Evolutionary conservation across 2,797 vertebrate genomes (phyloP).

Genomic region (Micropoecilia bifurca): DNA sequence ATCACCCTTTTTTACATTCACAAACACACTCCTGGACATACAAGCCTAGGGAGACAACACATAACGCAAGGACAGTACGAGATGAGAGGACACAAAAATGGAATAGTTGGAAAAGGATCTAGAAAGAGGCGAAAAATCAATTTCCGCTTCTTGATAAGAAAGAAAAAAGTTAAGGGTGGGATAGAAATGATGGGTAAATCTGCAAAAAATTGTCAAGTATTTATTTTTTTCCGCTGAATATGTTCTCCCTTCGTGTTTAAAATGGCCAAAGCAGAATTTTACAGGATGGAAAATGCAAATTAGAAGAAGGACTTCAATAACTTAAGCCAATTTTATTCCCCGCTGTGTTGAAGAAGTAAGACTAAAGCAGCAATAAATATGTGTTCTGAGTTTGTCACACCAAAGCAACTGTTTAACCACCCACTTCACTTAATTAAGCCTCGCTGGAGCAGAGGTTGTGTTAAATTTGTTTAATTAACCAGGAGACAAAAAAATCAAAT

Average conservation of each 20-base stretch:
- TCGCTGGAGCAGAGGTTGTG: constrained; percentile 2
- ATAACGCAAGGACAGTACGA: constrained; percentile 39
- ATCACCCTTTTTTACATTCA: constrained; percentile 46
- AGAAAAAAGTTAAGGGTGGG: constrained; percentile 13
- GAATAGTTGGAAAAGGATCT: constrained; percentile 23
- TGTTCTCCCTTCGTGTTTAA: constrained; percentile 2
- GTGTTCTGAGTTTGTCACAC: neutral
- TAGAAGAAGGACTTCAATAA: neutral
- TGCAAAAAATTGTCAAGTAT: constrained; percentile 32
- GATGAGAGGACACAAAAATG: constrained; percentile 40
- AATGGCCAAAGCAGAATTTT: neutral
- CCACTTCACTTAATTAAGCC: constrained; percentile 10
- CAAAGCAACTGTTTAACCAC: constrained; percentile 6
- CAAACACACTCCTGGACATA: constrained; percentile 23
- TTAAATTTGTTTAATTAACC: constrained; percentile 12
- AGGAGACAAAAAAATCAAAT: constrained; percentile 1
- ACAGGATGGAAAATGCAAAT: no score
- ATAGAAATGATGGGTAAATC: constrained; percentile 18
- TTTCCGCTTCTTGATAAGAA: constrained; percentile 22
- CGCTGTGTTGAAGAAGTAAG: neutral
- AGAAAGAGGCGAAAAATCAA: constrained; percentile 32
- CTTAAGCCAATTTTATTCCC: neutral
- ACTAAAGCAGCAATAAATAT: neutral
- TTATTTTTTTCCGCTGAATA: neutral
- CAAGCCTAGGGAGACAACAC: constrained; percentile 13